Evolutionary conservation across 2,888 invertebrate species (phyloP), one percentile per base, ranked within the genome.

Genomic region (Sphaeridia pumilis): DNA sequence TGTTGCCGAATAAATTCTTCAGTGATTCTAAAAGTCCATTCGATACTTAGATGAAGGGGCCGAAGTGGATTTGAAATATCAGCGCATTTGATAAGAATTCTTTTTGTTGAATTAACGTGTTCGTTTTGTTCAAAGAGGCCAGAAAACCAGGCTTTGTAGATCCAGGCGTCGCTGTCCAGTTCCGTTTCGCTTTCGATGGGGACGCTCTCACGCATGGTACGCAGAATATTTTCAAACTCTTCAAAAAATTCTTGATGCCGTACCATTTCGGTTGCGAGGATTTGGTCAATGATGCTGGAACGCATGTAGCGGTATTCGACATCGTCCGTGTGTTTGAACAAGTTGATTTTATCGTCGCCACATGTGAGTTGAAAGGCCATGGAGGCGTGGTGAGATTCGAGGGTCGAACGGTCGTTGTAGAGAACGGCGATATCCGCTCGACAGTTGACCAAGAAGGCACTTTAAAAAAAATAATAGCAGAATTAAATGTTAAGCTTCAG

Each of bases 391-490:
- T 54, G 54, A 21, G 45, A 45, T 22, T 54, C 54, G 25, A 54
- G 22, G 24, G 49, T 24, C 26, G 45, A 28, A 10, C 35, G 36
- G 45, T 54, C 54, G 25, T 54, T 54, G 54, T 54, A 54, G 12
- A 54, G 38, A 7, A 54, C 14, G 4, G 54, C 44, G 17, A 54
- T 12, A 3, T 44, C 27, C 26, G 43, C 25, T 17, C 20, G 17
- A 4, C 22, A 36, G 20, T 43, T 42, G n/a, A 28, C 24, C 17
- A 54, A n/a, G 31, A 35, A 49, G 17, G 53, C n/a, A 12, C 45
- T 49, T 14, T 36, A 47, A 35, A 21, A 69, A 14, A 48, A 49
- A 51, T 31, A 3, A 36, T 26, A 10, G 28, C 22, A 31, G 12
- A 28, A 17, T 46, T 46, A 12, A 31, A 43, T 7, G 14, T 12